Evolutionary conservation across 2,113 vertebrate species (phyloP), one percentile per base, ranked within the genome.

Genomic region (Cairina moschata): DNA sequence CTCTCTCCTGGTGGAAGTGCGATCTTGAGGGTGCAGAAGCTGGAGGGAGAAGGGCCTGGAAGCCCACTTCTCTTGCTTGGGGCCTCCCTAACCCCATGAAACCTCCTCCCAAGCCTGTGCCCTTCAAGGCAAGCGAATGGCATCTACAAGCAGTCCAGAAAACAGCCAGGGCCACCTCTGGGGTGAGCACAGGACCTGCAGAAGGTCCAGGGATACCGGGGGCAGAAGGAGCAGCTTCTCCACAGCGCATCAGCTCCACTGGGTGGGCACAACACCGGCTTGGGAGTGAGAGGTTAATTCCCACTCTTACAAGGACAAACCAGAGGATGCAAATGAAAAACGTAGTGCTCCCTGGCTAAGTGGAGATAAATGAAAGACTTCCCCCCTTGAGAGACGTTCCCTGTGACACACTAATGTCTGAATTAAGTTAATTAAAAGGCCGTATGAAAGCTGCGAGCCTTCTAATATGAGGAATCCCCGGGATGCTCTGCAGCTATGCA

Each of bases 351-450:
- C 65, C 86, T 88, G 69, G 78, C 87, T 95, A 97, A 97, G 88
- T 38, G 55, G 75, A 86, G 73, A 96, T 96, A 96, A 96, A 96
- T 62, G 91, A 90, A 97, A 97, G 63, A 69, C 84, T 92, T 81
- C 59, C 54, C 86, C 84, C 80, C 90, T 5, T 2, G 44, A 96
- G 97, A 96, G 84, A 91, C 14, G 6, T 92, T 95, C 89, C 92
- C 59, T 42, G 34, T 83, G 75, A 95, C 84, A 91, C 18, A 9
- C 52, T 92, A 91, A 97, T 72, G 73, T 96, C 87, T 96, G 92
- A 97, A 96, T 97, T 93, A 96, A 97, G 81, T 96, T 97, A 97
- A 97, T 97, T 97, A 97, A 97, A 96, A 95, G 85, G 88, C 62
- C 20, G 15, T 80, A 79, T 50, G 85, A 78, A 79, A 93, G 79